phyloP scores from a whole-genome alignment of 2,888 invertebrate species.

The Tetrapedia diversipes region DNA sequence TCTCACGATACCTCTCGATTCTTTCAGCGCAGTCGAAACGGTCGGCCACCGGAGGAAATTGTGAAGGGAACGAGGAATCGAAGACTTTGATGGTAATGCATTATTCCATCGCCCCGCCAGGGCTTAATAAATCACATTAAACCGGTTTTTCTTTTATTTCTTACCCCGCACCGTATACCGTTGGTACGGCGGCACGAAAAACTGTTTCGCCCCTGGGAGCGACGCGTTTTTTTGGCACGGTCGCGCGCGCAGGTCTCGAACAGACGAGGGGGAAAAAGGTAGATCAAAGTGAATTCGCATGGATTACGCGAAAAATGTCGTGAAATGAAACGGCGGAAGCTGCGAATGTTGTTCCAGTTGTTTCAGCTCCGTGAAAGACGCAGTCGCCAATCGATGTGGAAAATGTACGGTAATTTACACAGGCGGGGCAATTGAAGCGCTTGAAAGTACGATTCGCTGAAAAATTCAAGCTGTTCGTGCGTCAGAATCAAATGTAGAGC shows the following conservation, averaged over 20 bases:
- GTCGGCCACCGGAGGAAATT: conserved; percentile 43
- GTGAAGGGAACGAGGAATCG: conserved; percentile 26
- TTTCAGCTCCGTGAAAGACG: too few species aligned
- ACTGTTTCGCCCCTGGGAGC: not conserved
- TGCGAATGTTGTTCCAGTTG: not conserved
- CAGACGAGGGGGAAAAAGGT: too few species aligned
- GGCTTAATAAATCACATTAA: conserved; percentile 30
- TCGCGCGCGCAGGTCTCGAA: too few species aligned
- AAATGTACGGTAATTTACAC: too few species aligned
- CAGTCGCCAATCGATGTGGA: too few species aligned
- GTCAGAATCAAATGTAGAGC: conserved; percentile 5
- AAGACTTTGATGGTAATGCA: conserved; percentile 19
- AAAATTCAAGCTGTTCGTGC: not conserved
- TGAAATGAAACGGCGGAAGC: not conserved
- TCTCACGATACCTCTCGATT: conserved; percentile 59
- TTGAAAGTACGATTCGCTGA: not conserved
- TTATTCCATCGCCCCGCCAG: conserved; percentile 18
- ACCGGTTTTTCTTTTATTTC: not conserved
- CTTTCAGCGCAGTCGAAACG: conserved; percentile 40
- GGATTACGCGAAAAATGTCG: not conserved
- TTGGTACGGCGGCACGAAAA: too few species aligned
- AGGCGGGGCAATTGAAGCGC: not conserved
- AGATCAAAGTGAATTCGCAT: not conserved
- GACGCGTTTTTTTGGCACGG: too few species aligned
- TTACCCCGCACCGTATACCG: too few species aligned